A percentile compares a stretch with the other conserved stretches of the same genome.
Conservation (phyloP, 2,888 invertebrate genomes). For the Omphaloscelis lunosa region DNA sequence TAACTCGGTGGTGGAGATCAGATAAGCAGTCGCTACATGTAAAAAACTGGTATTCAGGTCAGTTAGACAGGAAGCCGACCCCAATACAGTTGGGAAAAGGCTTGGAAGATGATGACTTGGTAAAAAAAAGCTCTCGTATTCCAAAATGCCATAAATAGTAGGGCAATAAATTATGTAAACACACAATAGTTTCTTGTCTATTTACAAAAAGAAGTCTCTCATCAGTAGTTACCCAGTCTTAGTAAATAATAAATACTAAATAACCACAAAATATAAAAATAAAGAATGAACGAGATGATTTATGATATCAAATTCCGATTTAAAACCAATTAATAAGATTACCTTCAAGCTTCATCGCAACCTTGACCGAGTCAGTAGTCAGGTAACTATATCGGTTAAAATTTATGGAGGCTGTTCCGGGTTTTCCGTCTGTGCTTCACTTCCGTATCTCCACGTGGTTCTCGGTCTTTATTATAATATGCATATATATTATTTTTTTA, state of each 20-base stretch:
- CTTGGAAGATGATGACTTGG: not conserved
- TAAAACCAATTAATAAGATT: constrained; percentile 16
- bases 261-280: not conserved
- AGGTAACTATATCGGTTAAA: constrained; percentile 29
- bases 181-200: not conserved
- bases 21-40: not conserved
- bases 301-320: constrained; percentile 24
- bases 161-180: not conserved
- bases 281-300: not conserved
- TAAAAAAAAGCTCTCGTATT: not conserved
- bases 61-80: not conserved
- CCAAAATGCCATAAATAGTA: not conserved
- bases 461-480: too few relatives aligned
- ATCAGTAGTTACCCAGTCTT: too few relatives aligned
- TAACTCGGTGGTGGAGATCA: not conserved
- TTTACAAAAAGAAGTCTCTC: not conserved
- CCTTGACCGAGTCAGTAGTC: constrained; percentile 36
- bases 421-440: not conserved
- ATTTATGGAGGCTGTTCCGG: constrained; percentile 12
- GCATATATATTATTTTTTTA: too few relatives aligned
- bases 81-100: not conserved
- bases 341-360: constrained; percentile 21
- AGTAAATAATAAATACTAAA: not conserved
- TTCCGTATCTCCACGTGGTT: constrained; percentile 9
- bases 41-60: not conserved